Evolutionary conservation across 2,888 invertebrate genomes (phyloP).

Genomic region (Diarsia rubi): DNA sequence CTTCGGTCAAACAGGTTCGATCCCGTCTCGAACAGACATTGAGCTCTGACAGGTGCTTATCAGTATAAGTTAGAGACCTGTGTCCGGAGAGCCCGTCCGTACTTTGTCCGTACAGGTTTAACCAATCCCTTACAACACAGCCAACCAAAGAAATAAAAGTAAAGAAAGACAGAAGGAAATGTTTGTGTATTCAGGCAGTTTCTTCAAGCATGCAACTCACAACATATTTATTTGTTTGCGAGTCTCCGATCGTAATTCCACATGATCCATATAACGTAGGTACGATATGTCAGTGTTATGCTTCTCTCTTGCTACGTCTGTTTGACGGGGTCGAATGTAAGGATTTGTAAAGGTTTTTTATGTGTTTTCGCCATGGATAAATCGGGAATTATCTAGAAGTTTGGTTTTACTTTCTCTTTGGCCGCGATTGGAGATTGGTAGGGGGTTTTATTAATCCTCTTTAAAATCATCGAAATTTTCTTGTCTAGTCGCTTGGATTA

Average conservation of each 20-base stretch:
- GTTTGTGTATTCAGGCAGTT: constrained; percentile 1
- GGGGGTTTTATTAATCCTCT: no score
- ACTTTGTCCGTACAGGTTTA: not conserved
- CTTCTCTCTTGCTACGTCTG: constrained; percentile 1
- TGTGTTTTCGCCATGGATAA: constrained; percentile 2
- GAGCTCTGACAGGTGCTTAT: not conserved
- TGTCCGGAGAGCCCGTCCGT: not conserved
- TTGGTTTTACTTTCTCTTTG: not conserved
- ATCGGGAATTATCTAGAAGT: not conserved
- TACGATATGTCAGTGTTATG: constrained; percentile 28
- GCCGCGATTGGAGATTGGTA: not conserved
- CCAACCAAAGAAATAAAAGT: not conserved
- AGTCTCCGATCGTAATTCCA: constrained; percentile 26
- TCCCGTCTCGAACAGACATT: not conserved
- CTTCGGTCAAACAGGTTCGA: not conserved
- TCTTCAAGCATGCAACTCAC: constrained; percentile 36
- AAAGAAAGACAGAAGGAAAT: constrained; percentile 2
- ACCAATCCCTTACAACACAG: not conserved
- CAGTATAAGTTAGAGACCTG: not conserved
- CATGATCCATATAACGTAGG: constrained; percentile 22
- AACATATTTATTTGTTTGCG: constrained; percentile 51
- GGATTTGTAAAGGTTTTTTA: constrained; percentile 18
- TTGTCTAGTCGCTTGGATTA: no score
- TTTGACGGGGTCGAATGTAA: not conserved
- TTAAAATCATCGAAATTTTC: not conserved